These are phyloP conservation scores for Poicephalus meyeri DNA, from an alignment of 2,113 vertebrate genomes.

Conservation along the genomic window DNA sequence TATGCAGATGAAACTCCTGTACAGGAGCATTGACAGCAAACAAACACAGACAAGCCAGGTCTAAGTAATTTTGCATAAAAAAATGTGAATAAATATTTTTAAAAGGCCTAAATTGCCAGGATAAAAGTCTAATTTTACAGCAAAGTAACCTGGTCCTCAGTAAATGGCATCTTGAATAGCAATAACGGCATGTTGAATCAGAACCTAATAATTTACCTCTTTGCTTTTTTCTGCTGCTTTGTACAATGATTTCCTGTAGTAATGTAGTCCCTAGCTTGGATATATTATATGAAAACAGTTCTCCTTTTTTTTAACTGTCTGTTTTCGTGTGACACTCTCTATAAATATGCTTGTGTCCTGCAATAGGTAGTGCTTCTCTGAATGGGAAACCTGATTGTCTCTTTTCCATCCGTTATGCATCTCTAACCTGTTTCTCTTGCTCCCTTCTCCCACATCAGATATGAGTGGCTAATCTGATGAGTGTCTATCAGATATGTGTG, in stretches of 20 bases:
- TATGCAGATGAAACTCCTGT: slow-evolving; percentile 15
- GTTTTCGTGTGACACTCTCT: not conserved
- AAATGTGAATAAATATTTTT: slow-evolving; percentile 30
- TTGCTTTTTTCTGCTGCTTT: not conserved
- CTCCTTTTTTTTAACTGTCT: not conserved
- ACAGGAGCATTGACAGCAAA: not conserved
- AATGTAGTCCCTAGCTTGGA: not conserved
- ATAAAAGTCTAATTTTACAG: slow-evolving; percentile 9
- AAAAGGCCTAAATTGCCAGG: slow-evolving; percentile 8
- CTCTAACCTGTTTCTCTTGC: not conserved
- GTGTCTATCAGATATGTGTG: not conserved
- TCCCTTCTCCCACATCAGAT: not conserved
- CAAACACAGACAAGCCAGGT: not conserved
- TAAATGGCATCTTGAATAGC: not conserved
- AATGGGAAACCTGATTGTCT: not conserved
- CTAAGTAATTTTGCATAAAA: slow-evolving; percentile 15
- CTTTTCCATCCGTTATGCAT: not conserved
- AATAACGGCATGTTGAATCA: not conserved
- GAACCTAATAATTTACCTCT: slow-evolving; percentile 40
- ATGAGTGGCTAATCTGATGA: not conserved
- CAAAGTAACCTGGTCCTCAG: not conserved
- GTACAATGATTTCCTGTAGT: not conserved
- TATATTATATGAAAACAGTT: not conserved
- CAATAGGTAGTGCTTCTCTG: not conserved
- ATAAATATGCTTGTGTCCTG: not conserved